phyloP scores from a whole-genome alignment of 2,888 invertebrate genomes.

The Lumbricus terrestris region DNA sequence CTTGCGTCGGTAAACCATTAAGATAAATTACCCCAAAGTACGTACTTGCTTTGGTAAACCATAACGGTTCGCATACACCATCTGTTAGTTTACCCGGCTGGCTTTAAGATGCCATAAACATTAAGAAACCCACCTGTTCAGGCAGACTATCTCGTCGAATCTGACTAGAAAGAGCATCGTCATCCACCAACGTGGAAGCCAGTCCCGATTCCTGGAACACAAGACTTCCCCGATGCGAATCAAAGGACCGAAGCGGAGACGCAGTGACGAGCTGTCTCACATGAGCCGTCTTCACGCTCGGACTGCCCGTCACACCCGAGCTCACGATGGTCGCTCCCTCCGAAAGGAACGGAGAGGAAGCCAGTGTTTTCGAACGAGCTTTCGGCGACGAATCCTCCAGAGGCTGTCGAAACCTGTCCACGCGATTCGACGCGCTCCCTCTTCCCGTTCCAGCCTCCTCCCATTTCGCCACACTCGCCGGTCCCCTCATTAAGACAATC shows the following conservation, averaged over 20 bases:
- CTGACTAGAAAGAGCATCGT: background rate
- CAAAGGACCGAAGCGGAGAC: background rate
- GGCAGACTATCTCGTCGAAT: background rate
- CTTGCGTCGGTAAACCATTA: background rate
- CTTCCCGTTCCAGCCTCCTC: background rate
- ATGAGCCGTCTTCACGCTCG: constrained; percentile 20
- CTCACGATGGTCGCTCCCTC: background rate
- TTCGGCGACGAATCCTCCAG: background rate
- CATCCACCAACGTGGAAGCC: background rate
- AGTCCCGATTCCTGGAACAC: background rate
- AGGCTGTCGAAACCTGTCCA: background rate
- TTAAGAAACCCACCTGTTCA: background rate
- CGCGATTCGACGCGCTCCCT: background rate
- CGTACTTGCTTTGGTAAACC: no score
- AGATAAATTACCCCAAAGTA: no score
- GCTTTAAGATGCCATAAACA: background rate
- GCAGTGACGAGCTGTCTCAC: constrained; percentile 16
- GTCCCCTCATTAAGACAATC: background rate
- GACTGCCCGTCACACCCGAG: background rate
- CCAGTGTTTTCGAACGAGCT: background rate
- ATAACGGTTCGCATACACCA: no score
- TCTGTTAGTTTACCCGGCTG: no score
- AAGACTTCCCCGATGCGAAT: background rate
- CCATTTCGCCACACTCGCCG: background rate
- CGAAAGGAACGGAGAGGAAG: background rate